Conservation (phyloP, 2,113 vertebrate genomes). For the Bos indicus region DNA sequence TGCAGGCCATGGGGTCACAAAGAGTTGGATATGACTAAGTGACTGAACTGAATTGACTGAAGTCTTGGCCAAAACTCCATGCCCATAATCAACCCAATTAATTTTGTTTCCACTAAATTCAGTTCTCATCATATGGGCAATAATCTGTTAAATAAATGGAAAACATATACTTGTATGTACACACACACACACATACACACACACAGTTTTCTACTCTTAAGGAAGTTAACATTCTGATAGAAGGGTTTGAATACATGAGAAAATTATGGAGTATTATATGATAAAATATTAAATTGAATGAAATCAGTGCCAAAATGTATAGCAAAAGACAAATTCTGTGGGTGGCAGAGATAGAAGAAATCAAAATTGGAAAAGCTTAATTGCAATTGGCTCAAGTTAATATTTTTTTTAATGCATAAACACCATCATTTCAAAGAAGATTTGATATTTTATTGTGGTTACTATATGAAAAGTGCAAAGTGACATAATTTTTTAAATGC, state of each 20-base stretch:
- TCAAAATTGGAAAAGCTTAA: background rate
- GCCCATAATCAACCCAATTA: background rate
- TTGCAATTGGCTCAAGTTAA: background rate
- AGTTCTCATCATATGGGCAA: background rate
- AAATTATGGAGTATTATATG: background rate
- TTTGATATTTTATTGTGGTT: background rate
- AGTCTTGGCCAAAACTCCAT: background rate
- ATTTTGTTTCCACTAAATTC: constrained; percentile 42
- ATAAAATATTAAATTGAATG: background rate
- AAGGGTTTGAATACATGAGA: background rate
- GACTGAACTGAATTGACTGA: background rate
- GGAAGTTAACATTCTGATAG: background rate
- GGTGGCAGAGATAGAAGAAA: background rate
- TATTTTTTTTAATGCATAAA: background rate
- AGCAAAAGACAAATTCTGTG: background rate
- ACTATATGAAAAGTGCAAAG: background rate
- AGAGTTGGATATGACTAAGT: fast-evolving
- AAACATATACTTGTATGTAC: background rate
- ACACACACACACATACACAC: no score
- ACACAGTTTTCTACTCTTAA: background rate
- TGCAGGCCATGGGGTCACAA: background rate
- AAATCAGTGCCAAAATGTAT: background rate
- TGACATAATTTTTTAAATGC: background rate
- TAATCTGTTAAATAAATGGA: background rate
- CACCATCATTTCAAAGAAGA: background rate